Conservation (phyloP, 2,797 vertebrate species). For the Sorex maritimensis region DNA sequence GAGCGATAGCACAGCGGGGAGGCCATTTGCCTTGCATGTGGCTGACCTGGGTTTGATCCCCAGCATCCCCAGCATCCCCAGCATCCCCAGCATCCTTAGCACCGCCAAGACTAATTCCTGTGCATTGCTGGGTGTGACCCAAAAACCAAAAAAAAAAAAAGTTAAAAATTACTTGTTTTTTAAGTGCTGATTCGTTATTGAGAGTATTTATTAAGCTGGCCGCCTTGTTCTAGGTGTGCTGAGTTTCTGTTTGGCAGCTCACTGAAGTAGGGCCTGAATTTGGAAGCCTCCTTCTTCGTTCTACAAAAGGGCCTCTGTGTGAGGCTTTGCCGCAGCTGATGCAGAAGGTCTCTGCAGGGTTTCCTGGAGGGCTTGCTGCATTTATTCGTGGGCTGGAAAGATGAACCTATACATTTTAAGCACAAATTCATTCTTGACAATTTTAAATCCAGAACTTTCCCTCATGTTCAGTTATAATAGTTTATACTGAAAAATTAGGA, state of each 20-base stretch:
- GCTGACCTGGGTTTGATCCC: too few species aligned
- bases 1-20: too few species aligned
- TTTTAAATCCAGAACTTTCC: slow-evolving; percentile 7
- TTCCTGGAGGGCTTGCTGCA: neutral
- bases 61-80: too few species aligned
- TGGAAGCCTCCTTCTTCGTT: neutral
- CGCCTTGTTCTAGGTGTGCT: neutral
- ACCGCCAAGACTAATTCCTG: too few species aligned
- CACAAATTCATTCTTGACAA: slow-evolving; percentile 18
- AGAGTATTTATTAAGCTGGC: slow-evolving; percentile 24
- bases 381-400: neutral
- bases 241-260: slow-evolving; percentile 49
- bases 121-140: too few species aligned
- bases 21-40: too few species aligned
- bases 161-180: too few species aligned
- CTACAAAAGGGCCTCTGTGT: slow-evolving; percentile 1
- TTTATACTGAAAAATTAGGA: slow-evolving; percentile 44
- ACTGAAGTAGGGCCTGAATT: neutral
- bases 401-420: slow-evolving; percentile 11
- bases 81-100: too few species aligned
- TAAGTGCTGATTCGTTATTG: neutral
- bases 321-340: neutral
- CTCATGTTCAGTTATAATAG: neutral
- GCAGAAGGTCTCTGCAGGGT: neutral
- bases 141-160: too few species aligned